These are phyloP conservation scores for Oopsacas minuta DNA, from an alignment of 37 sponge, comb jelly and placozoan species.

Conservation along the genomic window DNA sequence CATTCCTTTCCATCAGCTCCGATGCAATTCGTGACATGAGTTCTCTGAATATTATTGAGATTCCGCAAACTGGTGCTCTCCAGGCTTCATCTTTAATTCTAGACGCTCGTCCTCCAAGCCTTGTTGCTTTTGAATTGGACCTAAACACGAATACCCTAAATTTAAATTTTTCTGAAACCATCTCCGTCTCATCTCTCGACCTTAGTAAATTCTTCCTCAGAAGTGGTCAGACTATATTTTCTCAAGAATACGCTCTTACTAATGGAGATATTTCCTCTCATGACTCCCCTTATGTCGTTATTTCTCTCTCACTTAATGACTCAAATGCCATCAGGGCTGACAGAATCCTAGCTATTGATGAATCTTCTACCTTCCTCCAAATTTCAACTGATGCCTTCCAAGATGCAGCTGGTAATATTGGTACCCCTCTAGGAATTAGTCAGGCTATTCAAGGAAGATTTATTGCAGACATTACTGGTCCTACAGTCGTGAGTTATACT, in stretches of 20 bases:
- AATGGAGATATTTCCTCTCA: background rate
- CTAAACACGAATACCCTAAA: slow-evolving; percentile 41
- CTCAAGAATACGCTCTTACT: background rate
- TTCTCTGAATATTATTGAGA: slow-evolving; percentile 20
- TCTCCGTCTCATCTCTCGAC: slow-evolving; percentile 33
- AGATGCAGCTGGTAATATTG: background rate
- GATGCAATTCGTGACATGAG: slow-evolving; percentile 35
- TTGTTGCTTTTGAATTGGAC: slow-evolving; percentile 51
- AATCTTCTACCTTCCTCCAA: slow-evolving; percentile 11
- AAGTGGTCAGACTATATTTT: background rate
- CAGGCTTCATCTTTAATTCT: slow-evolving; percentile 28
- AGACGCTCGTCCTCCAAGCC: slow-evolving; percentile 46
- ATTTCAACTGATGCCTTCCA: slow-evolving; percentile 16
- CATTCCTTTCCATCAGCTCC: slow-evolving; percentile 42
- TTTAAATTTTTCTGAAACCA: slow-evolving; percentile 72
- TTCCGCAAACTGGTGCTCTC: slow-evolving; percentile 40
- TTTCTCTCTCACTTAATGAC: slow-evolving; percentile 27
- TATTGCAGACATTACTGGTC: slow-evolving; percentile 20
- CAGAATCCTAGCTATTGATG: slow-evolving; percentile 29
- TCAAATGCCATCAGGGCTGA: slow-evolving; percentile 52
- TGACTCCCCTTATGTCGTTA: slow-evolving; percentile 21
- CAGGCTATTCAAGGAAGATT: background rate
- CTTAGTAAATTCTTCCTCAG: slow-evolving; percentile 28
- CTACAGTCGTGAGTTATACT: slow-evolving; percentile 6
- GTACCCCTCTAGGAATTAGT: background rate